Evolutionary conservation across 2,888 invertebrate genomes (phyloP).

Genomic region (Gymnoscelis rufifasciata): DNA sequence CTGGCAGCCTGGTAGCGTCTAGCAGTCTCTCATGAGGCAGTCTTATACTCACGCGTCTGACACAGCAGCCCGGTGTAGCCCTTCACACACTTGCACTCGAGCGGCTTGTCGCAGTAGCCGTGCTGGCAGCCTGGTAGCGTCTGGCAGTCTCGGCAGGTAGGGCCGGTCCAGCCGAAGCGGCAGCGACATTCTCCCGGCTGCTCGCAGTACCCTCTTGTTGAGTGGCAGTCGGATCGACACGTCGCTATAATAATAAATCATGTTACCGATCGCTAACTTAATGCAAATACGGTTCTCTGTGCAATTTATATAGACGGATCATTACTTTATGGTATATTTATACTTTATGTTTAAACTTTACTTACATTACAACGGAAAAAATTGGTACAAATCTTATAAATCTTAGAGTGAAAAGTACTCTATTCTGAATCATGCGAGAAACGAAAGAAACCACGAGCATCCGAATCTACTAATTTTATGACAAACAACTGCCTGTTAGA

Average conservation of each 20-base stretch:
- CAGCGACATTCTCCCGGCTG: conserved; percentile 93
- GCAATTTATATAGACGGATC: too few relatives aligned
- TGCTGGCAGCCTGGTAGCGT: conserved; percentile 94
- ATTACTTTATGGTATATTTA: too few relatives aligned
- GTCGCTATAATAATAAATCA: conserved; percentile 72
- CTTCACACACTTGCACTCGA: conserved; percentile 93
- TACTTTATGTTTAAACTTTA: too few relatives aligned
- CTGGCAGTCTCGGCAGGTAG: conserved; percentile 91
- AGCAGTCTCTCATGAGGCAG: neutral
- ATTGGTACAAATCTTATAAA: too few relatives aligned
- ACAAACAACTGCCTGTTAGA: too few relatives aligned
- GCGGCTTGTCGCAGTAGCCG: conserved; percentile 92
- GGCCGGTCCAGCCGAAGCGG: conserved; percentile 93
- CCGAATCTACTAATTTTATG: too few relatives aligned
- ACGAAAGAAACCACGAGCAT: too few relatives aligned
- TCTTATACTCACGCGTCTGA: conserved; percentile 86
- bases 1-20: conserved; percentile 81
- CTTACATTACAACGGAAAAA: too few relatives aligned
- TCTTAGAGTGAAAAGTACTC: too few relatives aligned
- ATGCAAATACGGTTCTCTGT: too few relatives aligned
- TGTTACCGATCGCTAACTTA: neutral
- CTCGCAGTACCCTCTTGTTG: conserved; percentile 91
- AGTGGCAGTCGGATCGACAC: conserved; percentile 91
- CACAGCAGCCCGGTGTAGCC: conserved; percentile 95
- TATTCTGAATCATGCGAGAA: too few relatives aligned